Base-by-base conservation (phyloP, 35 echinoderm and acorn worm genomes). In the Lytechinus pictus region DNA sequence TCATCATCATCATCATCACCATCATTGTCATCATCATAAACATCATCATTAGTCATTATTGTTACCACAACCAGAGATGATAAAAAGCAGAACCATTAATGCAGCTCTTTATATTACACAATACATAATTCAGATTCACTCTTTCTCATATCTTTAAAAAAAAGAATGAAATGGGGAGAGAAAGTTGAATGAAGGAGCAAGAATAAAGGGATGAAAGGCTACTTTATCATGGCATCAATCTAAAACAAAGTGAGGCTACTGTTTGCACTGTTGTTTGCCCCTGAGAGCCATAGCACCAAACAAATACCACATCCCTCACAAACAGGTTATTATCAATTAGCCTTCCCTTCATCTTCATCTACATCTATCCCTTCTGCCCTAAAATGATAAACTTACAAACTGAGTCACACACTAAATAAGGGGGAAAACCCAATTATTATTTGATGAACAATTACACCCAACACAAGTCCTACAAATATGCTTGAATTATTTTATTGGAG, bases 311-410 rank as follows among this genome's bases (percentile, higher is more conserved):
- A 79, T 79, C 66, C 66, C 66, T 79, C 19, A 79, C 66, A 79
- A 79, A 79, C 66, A 79, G 66, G 66, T 79, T 79, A 79, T 79
- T 79, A 79, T 79, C 66, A 79, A 79, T 79, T 79, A 79, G 16
- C 66, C 66, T 79, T 79, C 66, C 2, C 19, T 79, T 24, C 66
- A 19, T 79, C 19, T 79, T 24, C 66, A 19, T 79, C 66, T n/a
- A 79, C 19, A 79, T 79, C 66, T 24, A 79, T 79, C 66, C 66
- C 6, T 14, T 79, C 66, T 71, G 14, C 66, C 4, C 66, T 71
- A 4, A 79, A 79, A 16, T 4, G 4, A 79, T 24, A n/a, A 79
- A 79, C 66, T 24, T 79, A 79, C 66, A 19, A 19, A 16, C 66
- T 79, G 66, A 79, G 66, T 79, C 66, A 79, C 16, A 79, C 66